These are phyloP conservation scores for Botia kubotai DNA, from an alignment of 2,797 vertebrate species.

Conservation along the genomic window DNA sequence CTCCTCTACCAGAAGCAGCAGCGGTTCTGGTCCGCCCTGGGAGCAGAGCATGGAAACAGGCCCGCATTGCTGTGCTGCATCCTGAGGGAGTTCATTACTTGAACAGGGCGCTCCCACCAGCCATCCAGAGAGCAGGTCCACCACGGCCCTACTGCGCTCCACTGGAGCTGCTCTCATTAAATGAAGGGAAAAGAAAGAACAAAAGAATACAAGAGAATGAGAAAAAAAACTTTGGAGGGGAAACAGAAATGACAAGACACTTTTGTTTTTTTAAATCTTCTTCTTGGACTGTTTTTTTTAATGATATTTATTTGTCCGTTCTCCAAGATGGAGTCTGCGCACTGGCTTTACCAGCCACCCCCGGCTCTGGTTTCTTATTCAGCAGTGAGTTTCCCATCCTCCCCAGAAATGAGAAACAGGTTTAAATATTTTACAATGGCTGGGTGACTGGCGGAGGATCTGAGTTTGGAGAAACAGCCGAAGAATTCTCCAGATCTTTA, in stretches of 20 bases:
- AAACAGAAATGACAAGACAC: not conserved
- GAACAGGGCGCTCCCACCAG: constrained; percentile 77
- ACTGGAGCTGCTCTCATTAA: constrained; percentile 77
- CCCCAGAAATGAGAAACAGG: constrained; percentile 77
- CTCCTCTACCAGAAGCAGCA: constrained; percentile 56
- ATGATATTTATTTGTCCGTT: not conserved
- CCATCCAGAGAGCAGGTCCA: constrained; percentile 74
- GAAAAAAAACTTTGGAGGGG: constrained; percentile 29
- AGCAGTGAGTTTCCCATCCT: constrained; percentile 72
- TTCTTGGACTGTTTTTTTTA: not conserved
- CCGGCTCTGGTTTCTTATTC: constrained; percentile 67
- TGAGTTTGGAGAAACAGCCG: constrained; percentile 65
- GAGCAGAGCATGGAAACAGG: constrained; percentile 71
- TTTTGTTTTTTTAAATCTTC: constrained; percentile 40
- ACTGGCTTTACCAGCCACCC: constrained; percentile 25
- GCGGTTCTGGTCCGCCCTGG: constrained; percentile 72
- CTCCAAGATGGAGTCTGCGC: constrained; percentile 15
- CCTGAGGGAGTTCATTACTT: constrained; percentile 85
- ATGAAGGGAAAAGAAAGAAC: constrained; percentile 21
- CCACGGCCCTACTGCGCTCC: constrained; percentile 72
- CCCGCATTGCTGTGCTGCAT: constrained; percentile 74
- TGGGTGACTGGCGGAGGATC: constrained; percentile 61
- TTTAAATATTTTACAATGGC: constrained; percentile 79
- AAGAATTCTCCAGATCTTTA: constrained; percentile 77
- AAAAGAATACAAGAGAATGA: constrained; percentile 15